Evolutionary conservation across 2,113 vertebrate species (phyloP).

Genomic region (Formicarius rufipectus): DNA sequence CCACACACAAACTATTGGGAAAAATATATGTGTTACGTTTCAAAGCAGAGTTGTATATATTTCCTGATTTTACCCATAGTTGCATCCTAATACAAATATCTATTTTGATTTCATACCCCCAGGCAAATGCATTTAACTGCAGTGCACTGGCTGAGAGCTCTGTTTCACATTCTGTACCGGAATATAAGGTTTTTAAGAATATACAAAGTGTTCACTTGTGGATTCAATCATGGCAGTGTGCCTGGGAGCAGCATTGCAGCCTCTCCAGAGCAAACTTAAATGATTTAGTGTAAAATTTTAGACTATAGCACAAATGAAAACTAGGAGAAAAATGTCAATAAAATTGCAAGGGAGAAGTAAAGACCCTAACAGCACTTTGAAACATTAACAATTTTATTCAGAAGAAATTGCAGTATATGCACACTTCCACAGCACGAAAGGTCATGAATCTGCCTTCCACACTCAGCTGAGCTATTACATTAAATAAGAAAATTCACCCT

Average conservation of each 20-base stretch:
- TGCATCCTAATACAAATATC: constrained; percentile 53
- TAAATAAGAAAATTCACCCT: constrained; percentile 54
- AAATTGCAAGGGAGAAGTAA: constrained; percentile 59
- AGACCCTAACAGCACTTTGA: constrained; percentile 42
- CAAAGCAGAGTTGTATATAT: constrained; percentile 9
- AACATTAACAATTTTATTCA: constrained; percentile 33
- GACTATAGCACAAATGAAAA: constrained; percentile 52
- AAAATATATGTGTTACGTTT: not conserved
- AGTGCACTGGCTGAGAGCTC: constrained; percentile 23
- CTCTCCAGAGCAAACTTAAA: constrained; percentile 61
- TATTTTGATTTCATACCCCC: constrained; percentile 42
- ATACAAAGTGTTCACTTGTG: constrained; percentile 54
- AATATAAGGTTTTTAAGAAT: constrained; percentile 48
- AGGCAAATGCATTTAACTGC: constrained; percentile 54
- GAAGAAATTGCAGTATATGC: constrained; percentile 17
- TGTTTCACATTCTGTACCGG: not conserved
- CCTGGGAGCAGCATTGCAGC: constrained; percentile 37
- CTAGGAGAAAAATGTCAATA: constrained; percentile 61
- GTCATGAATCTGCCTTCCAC: constrained; percentile 32
- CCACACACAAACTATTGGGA: not conserved
- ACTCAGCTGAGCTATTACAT: constrained; percentile 23
- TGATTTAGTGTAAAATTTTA: constrained; percentile 58
- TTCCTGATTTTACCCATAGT: constrained; percentile 40
- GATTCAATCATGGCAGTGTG: constrained; percentile 55
- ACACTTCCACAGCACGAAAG: constrained; percentile 24